phyloP scores from a whole-genome alignment of 2,888 invertebrate genomes.

The Xiphydria camelus region DNA sequence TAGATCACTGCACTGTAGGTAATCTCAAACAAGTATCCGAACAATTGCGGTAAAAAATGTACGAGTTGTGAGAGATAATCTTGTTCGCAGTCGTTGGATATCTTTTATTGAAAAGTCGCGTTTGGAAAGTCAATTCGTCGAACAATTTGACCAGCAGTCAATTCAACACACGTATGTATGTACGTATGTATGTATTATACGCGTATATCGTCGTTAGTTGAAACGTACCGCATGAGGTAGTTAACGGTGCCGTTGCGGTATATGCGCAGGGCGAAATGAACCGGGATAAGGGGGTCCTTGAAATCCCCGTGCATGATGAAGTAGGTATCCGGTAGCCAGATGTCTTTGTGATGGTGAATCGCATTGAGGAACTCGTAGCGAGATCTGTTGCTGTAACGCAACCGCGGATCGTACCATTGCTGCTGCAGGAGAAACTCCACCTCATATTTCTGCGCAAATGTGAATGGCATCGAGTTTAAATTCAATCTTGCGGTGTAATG shows the following conservation, averaged over 20 bases:
- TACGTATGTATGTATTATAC: neutral
- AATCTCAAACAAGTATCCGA: too few relatives aligned
- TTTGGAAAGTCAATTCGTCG: too few relatives aligned
- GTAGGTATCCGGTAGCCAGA: slow-evolving; percentile 94
- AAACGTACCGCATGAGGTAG: slow-evolving; percentile 82
- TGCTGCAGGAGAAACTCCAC: slow-evolving; percentile 92
- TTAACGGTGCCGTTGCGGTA: slow-evolving; percentile 92
- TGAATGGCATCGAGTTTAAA: too few relatives aligned
- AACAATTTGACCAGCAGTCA: too few relatives aligned
- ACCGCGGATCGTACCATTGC: slow-evolving; percentile 90
- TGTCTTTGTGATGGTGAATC: slow-evolving; percentile 88
- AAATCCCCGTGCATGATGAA: slow-evolving; percentile 97
- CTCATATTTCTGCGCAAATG: slow-evolving; percentile 94
- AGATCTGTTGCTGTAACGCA: slow-evolving; percentile 86
- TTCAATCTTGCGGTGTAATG: too few relatives aligned
- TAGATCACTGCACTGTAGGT: too few relatives aligned
- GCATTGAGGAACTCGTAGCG: slow-evolving; percentile 88
- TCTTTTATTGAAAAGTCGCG: too few relatives aligned
- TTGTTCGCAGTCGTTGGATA: too few relatives aligned
- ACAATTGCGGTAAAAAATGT: too few relatives aligned
- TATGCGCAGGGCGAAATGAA: slow-evolving; percentile 90
- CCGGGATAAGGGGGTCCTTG: slow-evolving; percentile 90
- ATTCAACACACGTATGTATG: too few relatives aligned
- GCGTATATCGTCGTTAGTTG: neutral
- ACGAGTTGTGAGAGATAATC: too few relatives aligned